Percentiles rank a stretch among this genome's conserved stretches.
Conservation (phyloP, 2,888 invertebrate species). For the Eremobia ochroleuca region DNA sequence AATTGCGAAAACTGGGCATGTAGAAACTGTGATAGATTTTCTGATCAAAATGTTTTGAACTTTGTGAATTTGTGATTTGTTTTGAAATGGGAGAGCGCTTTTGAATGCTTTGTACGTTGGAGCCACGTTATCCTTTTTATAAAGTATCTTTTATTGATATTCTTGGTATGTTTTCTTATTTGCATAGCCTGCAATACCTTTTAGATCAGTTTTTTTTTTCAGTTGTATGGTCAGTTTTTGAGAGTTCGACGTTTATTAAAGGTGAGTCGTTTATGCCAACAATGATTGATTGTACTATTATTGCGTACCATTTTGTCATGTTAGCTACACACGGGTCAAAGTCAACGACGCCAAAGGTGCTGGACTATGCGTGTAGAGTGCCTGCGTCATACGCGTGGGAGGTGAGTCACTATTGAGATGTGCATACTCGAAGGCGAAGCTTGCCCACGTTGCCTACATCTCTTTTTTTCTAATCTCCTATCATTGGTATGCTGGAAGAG, state of each 20-base stretch:
- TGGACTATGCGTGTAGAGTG: neutral
- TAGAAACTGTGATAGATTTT: neutral
- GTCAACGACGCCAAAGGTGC: neutral
- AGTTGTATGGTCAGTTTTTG: conserved; percentile 14
- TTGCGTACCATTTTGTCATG: neutral
- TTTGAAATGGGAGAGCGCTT: neutral
- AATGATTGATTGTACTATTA: conserved; percentile 8
- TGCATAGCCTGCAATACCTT: neutral
- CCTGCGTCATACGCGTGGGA: no score
- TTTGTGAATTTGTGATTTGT: neutral
- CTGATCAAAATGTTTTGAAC: conserved; percentile 25
- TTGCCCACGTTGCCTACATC: no score
- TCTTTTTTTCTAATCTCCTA: no score
- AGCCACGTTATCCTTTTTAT: no score
- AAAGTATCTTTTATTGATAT: neutral
- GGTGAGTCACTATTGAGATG: no score
- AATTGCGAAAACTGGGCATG: neutral
- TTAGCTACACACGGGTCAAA: neutral
- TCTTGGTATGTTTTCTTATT: neutral
- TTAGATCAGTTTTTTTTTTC: conserved; percentile 19
- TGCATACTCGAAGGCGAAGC: no score
- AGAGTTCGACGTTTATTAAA: neutral
- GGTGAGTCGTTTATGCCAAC: neutral
- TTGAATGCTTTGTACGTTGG: neutral
- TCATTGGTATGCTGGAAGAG: no score